Percentiles rank a stretch among this genome's conserved stretches.
phyloP scores from a whole-genome alignment of 2,888 invertebrate genomes.

The Smittia sp. region DNA sequence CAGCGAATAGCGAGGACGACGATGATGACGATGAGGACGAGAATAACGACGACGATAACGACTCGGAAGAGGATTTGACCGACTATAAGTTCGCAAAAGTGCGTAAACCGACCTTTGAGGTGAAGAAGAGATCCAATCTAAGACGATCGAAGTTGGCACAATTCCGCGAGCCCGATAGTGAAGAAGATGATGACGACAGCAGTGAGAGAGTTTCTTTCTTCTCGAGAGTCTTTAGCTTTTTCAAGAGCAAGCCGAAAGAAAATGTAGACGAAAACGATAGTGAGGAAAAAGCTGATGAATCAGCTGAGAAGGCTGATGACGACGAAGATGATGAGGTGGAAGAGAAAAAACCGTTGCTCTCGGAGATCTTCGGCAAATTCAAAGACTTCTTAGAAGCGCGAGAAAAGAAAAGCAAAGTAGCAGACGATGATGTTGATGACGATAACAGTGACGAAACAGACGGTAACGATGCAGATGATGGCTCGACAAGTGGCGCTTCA shows the following conservation, averaged over 20 bases:
- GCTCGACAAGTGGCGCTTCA: constrained; percentile 43
- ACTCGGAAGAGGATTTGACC: constrained; percentile 42
- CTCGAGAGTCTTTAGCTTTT: constrained; percentile 25
- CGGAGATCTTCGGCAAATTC: constrained; percentile 35
- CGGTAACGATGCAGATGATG: constrained; percentile 45
- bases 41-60: constrained; percentile 44
- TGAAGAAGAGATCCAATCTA: constrained; percentile 27
- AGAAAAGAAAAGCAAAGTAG: constrained; percentile 26
- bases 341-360: constrained; percentile 42
- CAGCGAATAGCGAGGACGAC: constrained; percentile 43
- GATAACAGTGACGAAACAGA: constrained; percentile 46
- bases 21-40: constrained; percentile 43
- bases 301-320: constrained; percentile 33
- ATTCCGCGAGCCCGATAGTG: constrained; percentile 41
- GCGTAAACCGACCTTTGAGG: constrained; percentile 43
- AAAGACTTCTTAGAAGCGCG: constrained; percentile 30
- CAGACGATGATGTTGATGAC: constrained; percentile 42
- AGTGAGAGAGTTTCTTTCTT: constrained; percentile 43
- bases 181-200: constrained; percentile 43
- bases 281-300: constrained; percentile 30
- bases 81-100: constrained; percentile 43
- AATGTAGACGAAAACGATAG: constrained; percentile 44
- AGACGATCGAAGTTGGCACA: constrained; percentile 33
- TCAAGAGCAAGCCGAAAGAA: constrained; percentile 41
- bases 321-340: constrained; percentile 45